A percentile compares a stretch with the other conserved stretches of the same genome.
Evolutionary conservation across 2,888 invertebrate genomes (phyloP).

Genomic region (Drosophila rellima): DNA sequence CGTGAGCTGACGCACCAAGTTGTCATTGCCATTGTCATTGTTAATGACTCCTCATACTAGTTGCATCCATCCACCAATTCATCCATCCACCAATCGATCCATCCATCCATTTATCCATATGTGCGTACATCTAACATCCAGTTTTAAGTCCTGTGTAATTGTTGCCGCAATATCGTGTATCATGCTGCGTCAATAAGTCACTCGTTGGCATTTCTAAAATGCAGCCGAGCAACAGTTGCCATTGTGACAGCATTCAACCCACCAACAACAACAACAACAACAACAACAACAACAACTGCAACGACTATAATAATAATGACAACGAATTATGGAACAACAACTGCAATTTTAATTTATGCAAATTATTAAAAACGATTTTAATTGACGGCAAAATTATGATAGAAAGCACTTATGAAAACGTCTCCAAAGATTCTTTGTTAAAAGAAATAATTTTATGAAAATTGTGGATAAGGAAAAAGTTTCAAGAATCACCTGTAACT

Average conservation of each 20-base stretch:
- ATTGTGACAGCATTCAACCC: slow-evolving; percentile 17
- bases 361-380: slow-evolving; percentile 3
- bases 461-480: too few species aligned
- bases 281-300: neutral
- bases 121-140: slow-evolving; percentile 33
- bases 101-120: slow-evolving; percentile 11
- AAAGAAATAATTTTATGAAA: too few species aligned
- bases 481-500: too few species aligned
- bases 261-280: neutral
- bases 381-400: neutral
- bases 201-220: slow-evolving; percentile 71
- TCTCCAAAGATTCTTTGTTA: neutral
- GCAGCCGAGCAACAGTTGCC: slow-evolving; percentile 53
- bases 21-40: slow-evolving; percentile 45
- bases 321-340: neutral
- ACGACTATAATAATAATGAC: neutral
- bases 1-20: slow-evolving; percentile 68
- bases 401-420: neutral
- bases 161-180: slow-evolving; percentile 53
- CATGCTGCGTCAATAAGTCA: slow-evolving; percentile 79
- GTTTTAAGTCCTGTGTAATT: slow-evolving; percentile 49
- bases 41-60: slow-evolving; percentile 20
- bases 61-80: slow-evolving; percentile 10
- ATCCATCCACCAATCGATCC: slow-evolving; percentile 8
- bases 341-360: slow-evolving; percentile 8